These are phyloP conservation scores for Clistopyga incitator DNA, from an alignment of 2,888 invertebrate species.

Conservation along the genomic window DNA sequence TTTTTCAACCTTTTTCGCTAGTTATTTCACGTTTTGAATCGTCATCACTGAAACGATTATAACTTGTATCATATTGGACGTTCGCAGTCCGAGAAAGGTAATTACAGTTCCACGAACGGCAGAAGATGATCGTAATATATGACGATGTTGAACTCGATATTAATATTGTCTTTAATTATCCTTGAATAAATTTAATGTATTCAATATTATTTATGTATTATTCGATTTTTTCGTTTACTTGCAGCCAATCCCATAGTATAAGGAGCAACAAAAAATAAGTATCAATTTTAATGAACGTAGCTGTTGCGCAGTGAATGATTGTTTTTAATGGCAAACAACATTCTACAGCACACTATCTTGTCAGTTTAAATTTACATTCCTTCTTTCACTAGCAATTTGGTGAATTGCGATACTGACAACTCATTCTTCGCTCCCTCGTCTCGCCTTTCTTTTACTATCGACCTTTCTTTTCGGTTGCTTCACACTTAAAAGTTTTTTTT, in stretches of 20 bases:
- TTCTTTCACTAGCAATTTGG: background rate
- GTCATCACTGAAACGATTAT: background rate
- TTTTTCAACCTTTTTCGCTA: background rate
- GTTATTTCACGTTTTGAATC: background rate
- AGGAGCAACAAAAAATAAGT: too few species aligned
- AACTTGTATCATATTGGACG: background rate
- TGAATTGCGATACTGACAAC: background rate
- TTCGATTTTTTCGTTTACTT: too few species aligned
- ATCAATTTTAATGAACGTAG: too few species aligned
- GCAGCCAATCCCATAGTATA: too few species aligned
- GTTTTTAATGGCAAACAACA: too few species aligned
- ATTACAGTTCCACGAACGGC: too few species aligned
- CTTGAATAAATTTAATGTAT: too few species aligned
- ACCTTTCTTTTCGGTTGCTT: background rate
- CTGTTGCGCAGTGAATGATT: too few species aligned
- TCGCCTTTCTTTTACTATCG: background rate
- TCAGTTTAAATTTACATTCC: background rate
- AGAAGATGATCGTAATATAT: too few species aligned
- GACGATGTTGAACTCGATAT: too few species aligned
- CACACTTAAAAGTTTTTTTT: background rate
- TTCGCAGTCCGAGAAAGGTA: too few species aligned
- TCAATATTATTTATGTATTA: background rate
- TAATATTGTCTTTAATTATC: too few species aligned
- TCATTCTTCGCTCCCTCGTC: background rate
- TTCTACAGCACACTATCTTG: background rate